These are phyloP conservation scores for Platycercus adscitus DNA, from an alignment of 2,113 vertebrate genomes.

Conservation along the genomic window DNA sequence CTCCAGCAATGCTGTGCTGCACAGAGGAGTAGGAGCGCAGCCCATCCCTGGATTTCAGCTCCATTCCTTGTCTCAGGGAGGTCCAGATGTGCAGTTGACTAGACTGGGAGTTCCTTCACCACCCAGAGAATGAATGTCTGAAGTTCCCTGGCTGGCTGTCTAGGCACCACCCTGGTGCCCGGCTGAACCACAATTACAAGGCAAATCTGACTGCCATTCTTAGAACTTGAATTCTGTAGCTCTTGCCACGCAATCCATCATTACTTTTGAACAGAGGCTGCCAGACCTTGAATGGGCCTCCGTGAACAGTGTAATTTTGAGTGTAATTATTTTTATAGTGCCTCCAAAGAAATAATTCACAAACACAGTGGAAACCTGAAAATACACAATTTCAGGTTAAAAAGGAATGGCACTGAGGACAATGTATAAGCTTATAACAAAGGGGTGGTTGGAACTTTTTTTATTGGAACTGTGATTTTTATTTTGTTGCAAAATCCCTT, in stretches of 20 bases:
- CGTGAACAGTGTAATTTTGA: background rate
- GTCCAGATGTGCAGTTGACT: no score
- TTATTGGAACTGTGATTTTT: background rate
- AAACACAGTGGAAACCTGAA: background rate
- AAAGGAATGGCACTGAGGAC: background rate
- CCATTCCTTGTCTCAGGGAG: background rate
- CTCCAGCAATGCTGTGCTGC: background rate
- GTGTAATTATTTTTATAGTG: background rate
- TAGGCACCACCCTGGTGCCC: background rate
- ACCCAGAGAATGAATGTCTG: background rate
- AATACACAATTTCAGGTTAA: background rate
- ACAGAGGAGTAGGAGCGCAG: background rate
- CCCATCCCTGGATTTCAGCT: background rate
- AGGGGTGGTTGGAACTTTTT: background rate
- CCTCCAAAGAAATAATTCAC: background rate
- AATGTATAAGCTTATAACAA: background rate
- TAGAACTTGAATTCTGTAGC: background rate
- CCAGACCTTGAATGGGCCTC: background rate
- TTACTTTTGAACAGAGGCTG: background rate
- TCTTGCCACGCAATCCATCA: background rate
- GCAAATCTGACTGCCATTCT: background rate
- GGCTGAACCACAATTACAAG: background rate
- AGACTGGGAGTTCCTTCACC: background rate
- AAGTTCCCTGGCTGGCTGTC: background rate
- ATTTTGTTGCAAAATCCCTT: background rate